Percentiles rank a stretch among this genome's conserved stretches.
Evolutionary conservation across 2,113 vertebrate genomes (phyloP).

Genomic region (Alligator mississippiensis): DNA sequence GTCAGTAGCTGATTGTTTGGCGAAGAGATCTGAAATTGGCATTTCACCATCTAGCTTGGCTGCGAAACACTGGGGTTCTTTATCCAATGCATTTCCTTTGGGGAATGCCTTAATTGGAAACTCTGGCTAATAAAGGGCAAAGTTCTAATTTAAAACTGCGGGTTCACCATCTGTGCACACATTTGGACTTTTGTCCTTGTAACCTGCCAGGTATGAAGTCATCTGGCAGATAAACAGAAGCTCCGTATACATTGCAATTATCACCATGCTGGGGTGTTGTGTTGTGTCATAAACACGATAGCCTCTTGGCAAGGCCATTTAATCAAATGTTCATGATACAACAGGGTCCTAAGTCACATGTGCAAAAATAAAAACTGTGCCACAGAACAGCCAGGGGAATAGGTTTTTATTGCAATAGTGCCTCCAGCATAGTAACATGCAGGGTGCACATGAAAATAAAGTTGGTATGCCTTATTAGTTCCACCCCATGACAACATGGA

Average conservation of each 20-base stretch:
- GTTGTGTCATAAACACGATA: background rate
- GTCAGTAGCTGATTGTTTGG: constrained; percentile 53
- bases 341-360: background rate
- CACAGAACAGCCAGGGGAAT: background rate
- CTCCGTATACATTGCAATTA: constrained; percentile 20
- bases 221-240: constrained; percentile 44
- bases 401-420: background rate
- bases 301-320: constrained; percentile 8
- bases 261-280: background rate
- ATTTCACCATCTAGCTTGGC: constrained; percentile 62
- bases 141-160: constrained; percentile 63
- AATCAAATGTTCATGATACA: constrained; percentile 18
- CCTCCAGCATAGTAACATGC: background rate
- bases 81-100: constrained; percentile 46
- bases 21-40: constrained; percentile 44
- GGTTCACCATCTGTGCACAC: constrained; percentile 52
- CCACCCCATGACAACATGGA: constrained; percentile 36
- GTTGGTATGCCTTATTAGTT: background rate
- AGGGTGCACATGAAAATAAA: background rate
- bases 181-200: constrained; percentile 53
- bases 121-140: constrained; percentile 34
- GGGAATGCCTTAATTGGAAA: constrained; percentile 57
- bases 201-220: constrained; percentile 64
- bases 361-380: background rate
- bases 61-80: constrained; percentile 30